phyloP scores from a whole-genome alignment of 2,888 invertebrate species.

The Molorchus minor region DNA sequence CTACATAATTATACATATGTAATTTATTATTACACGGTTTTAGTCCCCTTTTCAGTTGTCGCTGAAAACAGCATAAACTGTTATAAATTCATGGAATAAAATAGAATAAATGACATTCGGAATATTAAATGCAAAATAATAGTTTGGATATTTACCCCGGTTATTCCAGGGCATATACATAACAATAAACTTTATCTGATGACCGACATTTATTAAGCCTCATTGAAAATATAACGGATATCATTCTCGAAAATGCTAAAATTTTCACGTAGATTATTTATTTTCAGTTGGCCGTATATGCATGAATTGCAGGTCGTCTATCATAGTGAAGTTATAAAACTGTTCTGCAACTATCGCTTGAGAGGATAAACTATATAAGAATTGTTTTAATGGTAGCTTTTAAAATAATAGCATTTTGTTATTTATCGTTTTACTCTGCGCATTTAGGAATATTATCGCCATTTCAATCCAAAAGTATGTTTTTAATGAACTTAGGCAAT shows the following conservation, averaged over 20 bases:
- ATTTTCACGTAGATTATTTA: background rate
- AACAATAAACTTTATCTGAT: conserved; percentile 10
- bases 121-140: conserved; percentile 12
- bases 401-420: background rate
- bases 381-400: conserved; percentile 9
- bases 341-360: background rate
- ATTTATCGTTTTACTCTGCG: conserved; percentile 4
- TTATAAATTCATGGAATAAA: conserved; percentile 8
- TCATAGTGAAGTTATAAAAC: background rate
- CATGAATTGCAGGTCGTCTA: background rate
- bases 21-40: conserved; percentile 7
- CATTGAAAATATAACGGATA: conserved; percentile 2
- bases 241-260: background rate
- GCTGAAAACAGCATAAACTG: background rate
- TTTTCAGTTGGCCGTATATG: conserved; percentile 7
- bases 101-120: conserved; percentile 5
- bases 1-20: conserved; percentile 2
- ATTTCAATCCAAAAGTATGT: conserved; percentile 1
- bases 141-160: conserved; percentile 2
- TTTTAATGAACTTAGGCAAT: background rate
- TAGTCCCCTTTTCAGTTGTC: conserved; percentile 1
- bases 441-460: conserved; percentile 1
- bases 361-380: background rate
- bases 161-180: conserved; percentile 5
- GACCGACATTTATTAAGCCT: background rate